Evolutionary conservation across 2,113 vertebrate species (phyloP).

Genomic region (Chloroceryle aenea): DNA sequence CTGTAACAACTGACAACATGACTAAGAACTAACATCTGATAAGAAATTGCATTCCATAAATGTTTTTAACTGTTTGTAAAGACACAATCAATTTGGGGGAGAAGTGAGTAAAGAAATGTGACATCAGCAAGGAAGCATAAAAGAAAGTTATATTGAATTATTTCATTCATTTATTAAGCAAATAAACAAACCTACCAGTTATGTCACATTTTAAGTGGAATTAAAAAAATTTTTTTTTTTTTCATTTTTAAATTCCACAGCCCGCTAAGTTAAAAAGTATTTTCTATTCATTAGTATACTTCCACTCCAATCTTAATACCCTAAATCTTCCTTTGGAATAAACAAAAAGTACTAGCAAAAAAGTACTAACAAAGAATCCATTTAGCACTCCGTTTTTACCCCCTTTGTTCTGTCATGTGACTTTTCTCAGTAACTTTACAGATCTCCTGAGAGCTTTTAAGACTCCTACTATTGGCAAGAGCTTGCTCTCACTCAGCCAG

Average conservation of each 20-base stretch:
- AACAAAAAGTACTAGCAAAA: not conserved
- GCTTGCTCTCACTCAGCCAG: not conserved
- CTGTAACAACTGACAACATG: constrained; percentile 43
- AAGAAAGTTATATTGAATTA: not conserved
- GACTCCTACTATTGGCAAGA: not conserved
- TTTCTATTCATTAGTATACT: not conserved
- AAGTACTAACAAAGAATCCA: not conserved
- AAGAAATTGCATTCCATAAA: constrained; percentile 64
- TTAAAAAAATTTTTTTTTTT: not conserved
- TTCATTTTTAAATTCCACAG: not conserved
- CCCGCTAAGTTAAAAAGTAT: not conserved
- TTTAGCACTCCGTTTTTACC: not conserved
- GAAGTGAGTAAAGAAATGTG: not conserved
- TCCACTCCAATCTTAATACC: not conserved
- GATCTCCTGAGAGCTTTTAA: not conserved
- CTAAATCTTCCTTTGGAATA: not conserved
- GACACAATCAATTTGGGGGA: not conserved
- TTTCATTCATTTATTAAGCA: not conserved
- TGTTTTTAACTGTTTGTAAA: constrained; percentile 28
- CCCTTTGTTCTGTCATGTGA: fast-evolving
- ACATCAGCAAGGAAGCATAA: not conserved
- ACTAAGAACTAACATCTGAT: constrained; percentile 45
- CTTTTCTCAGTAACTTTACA: not conserved
- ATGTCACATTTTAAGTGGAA: not conserved
- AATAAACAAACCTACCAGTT: not conserved